phyloP scores from a whole-genome alignment of 2,797 vertebrate species.

The Miichthys miiuy region DNA sequence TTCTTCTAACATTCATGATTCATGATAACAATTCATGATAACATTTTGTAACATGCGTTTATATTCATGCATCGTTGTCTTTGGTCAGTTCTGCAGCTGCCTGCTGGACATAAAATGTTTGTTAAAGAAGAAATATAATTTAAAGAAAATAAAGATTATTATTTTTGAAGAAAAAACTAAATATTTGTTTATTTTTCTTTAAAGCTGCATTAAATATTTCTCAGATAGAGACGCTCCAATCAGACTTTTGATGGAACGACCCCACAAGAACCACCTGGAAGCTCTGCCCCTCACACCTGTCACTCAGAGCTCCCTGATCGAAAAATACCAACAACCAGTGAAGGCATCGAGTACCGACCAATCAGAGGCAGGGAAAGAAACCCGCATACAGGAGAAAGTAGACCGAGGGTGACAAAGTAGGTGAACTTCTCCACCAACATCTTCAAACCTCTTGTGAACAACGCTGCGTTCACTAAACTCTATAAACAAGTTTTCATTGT shows the following conservation, averaged over 20 bases:
- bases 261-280: too few species aligned
- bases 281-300: too few species aligned
- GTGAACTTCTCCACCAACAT: too few species aligned
- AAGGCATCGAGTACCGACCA: too few species aligned
- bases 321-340: too few species aligned
- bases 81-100: conserved; percentile 7
- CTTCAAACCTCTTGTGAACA: too few species aligned
- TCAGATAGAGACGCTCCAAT: conserved; percentile 12
- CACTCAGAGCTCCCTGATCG: too few species aligned
- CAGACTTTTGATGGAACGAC: not conserved
- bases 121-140: conserved; percentile 9
- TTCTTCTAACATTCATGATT: conserved; percentile 39
- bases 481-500: too few species aligned
- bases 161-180: conserved; percentile 17
- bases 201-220: not conserved
- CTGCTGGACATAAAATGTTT: not conserved
- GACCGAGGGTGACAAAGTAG: too few species aligned
- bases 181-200: not conserved
- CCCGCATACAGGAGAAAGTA: too few species aligned
- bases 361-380: too few species aligned
- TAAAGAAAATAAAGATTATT: conserved; percentile 43
- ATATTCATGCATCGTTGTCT: conserved; percentile 38
- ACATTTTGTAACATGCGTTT: conserved; percentile 28
- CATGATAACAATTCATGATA: conserved; percentile 19
- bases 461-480: too few species aligned